Evolutionary conservation across 2,797 vertebrate species (phyloP).

Genomic region (Malacoraja senta): DNA sequence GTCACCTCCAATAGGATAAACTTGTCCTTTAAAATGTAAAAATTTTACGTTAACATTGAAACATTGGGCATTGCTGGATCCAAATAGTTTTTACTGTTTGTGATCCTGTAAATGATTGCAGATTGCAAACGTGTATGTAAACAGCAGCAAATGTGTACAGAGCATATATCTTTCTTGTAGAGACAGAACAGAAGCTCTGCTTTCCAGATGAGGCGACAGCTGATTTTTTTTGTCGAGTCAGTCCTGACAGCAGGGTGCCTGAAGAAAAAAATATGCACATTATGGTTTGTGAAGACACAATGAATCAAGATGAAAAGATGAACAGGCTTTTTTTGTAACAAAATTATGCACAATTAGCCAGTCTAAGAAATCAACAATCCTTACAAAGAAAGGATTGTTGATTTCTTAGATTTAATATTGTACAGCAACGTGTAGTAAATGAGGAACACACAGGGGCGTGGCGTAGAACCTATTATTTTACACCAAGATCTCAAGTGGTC

Average conservation of each 20-base stretch:
- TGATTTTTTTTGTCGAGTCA: background rate
- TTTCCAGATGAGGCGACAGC: background rate
- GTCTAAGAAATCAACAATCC: no score
- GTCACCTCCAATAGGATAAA: background rate
- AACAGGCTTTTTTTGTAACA: background rate
- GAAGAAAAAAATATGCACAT: slow-evolving; percentile 7
- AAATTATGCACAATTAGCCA: background rate
- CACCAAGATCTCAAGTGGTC: background rate
- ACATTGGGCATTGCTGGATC: background rate
- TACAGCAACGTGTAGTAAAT: background rate
- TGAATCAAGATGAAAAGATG: slow-evolving; percentile 25
- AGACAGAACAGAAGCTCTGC: background rate
- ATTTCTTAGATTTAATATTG: background rate
- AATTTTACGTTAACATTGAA: background rate
- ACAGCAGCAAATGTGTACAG: background rate
- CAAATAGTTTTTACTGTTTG: no score
- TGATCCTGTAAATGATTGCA: background rate
- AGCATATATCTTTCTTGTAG: background rate
- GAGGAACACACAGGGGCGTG: background rate
- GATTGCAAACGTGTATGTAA: background rate
- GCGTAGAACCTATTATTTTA: background rate
- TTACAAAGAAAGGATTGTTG: background rate
- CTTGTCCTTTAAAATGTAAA: background rate
- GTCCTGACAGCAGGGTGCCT: background rate
- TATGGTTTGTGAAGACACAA: background rate